A percentile compares a stretch with the other conserved stretches of the same genome.
Conservation (phyloP, 2,797 vertebrate genomes). For the Eulemur rubriventer region DNA sequence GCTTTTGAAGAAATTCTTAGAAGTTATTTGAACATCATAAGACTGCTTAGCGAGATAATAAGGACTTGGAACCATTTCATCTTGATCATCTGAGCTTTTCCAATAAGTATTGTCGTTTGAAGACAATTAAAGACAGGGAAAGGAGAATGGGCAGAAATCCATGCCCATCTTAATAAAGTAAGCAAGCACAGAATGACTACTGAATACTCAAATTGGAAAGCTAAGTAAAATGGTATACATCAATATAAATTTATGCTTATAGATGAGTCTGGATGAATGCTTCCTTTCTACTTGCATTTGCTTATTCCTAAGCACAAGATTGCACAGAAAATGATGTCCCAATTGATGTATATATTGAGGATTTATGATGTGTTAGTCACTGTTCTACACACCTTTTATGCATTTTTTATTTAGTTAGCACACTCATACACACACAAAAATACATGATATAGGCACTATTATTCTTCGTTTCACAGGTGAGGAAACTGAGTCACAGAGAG, state of each 20-base stretch:
- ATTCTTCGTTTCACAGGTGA: not conserved
- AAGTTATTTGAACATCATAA: constrained; percentile 61
- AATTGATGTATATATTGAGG: not conserved
- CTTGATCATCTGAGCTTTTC: constrained; percentile 48
- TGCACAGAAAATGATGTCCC: not conserved
- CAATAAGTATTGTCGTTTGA: not conserved
- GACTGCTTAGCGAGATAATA: constrained; percentile 40
- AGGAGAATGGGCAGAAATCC: not conserved
- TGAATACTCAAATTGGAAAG: constrained; percentile 9
- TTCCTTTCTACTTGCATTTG: not conserved
- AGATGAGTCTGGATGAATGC: not conserved
- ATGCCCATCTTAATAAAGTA: not conserved
- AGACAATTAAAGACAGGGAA: not conserved
- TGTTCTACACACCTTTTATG: not conserved
- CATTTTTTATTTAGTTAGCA: not conserved
- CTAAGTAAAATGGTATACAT: not conserved
- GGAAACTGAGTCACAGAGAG: not conserved
- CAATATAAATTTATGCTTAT: not conserved
- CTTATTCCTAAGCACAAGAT: not conserved
- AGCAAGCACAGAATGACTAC: not conserved
- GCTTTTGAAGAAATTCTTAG: constrained; percentile 62
- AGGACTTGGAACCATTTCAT: constrained; percentile 50
- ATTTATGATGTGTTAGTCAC: not conserved
- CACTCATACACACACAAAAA: not conserved
- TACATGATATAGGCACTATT: not conserved